Conservation (phyloP, 2,888 invertebrate genomes). For the Automeris io region DNA sequence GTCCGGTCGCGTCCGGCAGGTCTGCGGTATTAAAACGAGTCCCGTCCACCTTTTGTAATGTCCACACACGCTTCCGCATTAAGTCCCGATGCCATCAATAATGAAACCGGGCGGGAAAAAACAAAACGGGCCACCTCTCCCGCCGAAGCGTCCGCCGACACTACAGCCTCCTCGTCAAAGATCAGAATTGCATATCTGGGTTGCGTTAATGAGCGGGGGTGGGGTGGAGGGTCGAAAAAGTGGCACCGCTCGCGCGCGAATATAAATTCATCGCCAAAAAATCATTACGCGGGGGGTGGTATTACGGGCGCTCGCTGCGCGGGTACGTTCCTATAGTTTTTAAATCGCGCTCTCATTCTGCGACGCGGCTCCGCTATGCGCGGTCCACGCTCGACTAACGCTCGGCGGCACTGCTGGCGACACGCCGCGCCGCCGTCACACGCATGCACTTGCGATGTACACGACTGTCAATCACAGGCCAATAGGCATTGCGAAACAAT, state of each 20-base stretch:
- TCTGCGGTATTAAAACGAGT: slow-evolving; percentile 76
- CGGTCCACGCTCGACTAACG: slow-evolving; percentile 55
- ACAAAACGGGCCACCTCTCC: slow-evolving; percentile 74
- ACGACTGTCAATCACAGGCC: too few species aligned
- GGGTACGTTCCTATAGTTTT: slow-evolving; percentile 74
- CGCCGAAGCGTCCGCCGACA: slow-evolving; percentile 74
- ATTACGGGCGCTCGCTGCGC: slow-evolving; percentile 78
- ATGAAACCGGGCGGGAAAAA: slow-evolving; percentile 78
- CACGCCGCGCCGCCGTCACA: slow-evolving; percentile 35
- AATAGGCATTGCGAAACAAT: too few species aligned
- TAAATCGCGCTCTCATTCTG: slow-evolving; percentile 74
- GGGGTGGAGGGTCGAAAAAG: slow-evolving; percentile 69
- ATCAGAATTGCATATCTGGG: slow-evolving; percentile 82
- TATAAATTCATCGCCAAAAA: slow-evolving; percentile 90
- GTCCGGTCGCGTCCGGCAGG: slow-evolving; percentile 72
- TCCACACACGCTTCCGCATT: slow-evolving; percentile 78
- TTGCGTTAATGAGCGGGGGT: slow-evolving; percentile 79
- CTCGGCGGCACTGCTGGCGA: slow-evolving; percentile 23
- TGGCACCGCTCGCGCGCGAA: slow-evolving; percentile 81
- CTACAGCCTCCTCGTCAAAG: slow-evolving; percentile 79
- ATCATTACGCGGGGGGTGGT: slow-evolving; percentile 89
- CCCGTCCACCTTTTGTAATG: slow-evolving; percentile 77
- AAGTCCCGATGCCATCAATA: slow-evolving; percentile 77
- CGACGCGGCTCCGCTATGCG: slow-evolving; percentile 65
- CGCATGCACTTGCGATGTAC: slow-evolving; percentile 67